Percentiles rank a stretch among this genome's conserved stretches.
Conservation (phyloP, 2,888 invertebrate genomes). For the Drosophila emarginata region DNA sequence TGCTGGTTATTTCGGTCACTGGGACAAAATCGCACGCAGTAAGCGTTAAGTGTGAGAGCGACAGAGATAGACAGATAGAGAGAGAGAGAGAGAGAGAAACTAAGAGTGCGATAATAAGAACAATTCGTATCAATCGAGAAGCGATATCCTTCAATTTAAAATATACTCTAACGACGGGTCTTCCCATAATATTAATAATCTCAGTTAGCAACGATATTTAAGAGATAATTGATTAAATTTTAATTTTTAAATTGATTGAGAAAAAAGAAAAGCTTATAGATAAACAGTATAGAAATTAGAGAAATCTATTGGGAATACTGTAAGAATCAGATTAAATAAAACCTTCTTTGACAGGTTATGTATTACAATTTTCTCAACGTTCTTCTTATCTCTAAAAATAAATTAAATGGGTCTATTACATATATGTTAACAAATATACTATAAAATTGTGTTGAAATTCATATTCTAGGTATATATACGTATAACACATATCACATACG, state of each 20-base stretch:
- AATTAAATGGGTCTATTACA: not conserved
- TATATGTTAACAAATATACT: not conserved
- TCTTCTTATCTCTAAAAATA: not conserved
- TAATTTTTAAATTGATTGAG: too few relatives aligned
- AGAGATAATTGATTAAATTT: not conserved
- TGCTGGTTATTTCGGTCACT: conserved; percentile 59
- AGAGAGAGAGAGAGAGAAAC: not conserved
- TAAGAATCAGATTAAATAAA: not conserved
- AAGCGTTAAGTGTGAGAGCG: not conserved
- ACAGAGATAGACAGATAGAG: not conserved
- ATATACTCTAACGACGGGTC: not conserved
- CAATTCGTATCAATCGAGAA: conserved; percentile 3
- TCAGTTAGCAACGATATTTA: not conserved
- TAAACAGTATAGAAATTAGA: too few relatives aligned
- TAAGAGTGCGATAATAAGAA: conserved; percentile 13
- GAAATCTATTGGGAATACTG: too few relatives aligned
- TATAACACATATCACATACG: not conserved
- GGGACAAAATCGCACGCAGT: conserved; percentile 36
- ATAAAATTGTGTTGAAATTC: not conserved
- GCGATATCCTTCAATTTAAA: conserved; percentile 54
- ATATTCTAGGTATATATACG: not conserved
- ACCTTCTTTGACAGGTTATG: not conserved
- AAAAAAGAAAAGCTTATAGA: too few relatives aligned
- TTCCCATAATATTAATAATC: not conserved
- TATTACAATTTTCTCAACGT: not conserved